Conservation (phyloP, 2,888 invertebrate species). For the Synanthedon andrenaeformis region DNA sequence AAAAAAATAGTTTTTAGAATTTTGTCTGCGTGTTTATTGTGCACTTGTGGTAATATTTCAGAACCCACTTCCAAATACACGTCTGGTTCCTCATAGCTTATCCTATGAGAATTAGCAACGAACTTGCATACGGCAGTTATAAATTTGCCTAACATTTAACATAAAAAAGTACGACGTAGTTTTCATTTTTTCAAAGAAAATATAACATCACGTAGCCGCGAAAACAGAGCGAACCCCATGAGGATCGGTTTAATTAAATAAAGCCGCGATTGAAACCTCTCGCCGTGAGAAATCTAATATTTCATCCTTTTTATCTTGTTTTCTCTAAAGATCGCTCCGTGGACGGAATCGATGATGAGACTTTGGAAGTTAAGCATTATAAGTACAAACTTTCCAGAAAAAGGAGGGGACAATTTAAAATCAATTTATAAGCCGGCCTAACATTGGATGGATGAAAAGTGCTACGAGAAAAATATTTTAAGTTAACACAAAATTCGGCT, state of each 20-base stretch:
- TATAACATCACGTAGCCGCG: background rate
- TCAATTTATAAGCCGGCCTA: background rate
- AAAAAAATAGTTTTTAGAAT: no score
- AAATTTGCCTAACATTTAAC: no score
- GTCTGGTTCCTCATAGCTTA: no score
- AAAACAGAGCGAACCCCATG: constrained; percentile 24
- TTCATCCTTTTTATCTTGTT: constrained; percentile 30
- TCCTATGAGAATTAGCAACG: no score
- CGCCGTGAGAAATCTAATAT: constrained; percentile 43
- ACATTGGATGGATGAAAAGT: no score
- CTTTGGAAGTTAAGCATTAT: background rate
- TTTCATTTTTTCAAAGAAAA: background rate
- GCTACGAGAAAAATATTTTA: no score
- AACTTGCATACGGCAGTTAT: no score
- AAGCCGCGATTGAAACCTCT: constrained; percentile 50
- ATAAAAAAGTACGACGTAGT: no score
- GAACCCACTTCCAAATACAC: no score
- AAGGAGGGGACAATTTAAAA: background rate
- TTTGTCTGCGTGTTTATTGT: no score
- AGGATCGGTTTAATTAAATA: constrained; percentile 55
- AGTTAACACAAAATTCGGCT: no score
- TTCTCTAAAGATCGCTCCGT: constrained; percentile 9
- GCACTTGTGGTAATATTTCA: no score
- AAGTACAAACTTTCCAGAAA: background rate
- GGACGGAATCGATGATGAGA: constrained; percentile 22